Evolutionary conservation across 2,888 invertebrate species (phyloP).

Genomic region (Ormyrus pomaceus): DNA sequence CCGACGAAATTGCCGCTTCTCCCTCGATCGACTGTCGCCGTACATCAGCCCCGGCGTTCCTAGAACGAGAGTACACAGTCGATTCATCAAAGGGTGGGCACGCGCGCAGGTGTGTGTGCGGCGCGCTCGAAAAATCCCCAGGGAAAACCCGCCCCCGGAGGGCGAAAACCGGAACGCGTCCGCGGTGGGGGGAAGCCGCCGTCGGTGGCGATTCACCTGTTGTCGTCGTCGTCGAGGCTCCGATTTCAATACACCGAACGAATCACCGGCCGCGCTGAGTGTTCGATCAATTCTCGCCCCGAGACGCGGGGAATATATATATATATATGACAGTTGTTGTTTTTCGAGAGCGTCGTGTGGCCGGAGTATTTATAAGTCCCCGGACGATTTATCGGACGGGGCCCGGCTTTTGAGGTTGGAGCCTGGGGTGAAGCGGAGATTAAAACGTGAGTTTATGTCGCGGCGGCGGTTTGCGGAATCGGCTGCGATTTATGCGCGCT

Average conservation of each 20-base stretch:
- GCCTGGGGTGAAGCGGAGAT: no score
- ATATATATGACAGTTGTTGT: not conserved
- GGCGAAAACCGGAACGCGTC: not conserved
- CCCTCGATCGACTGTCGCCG: no score
- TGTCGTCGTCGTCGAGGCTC: conserved; percentile 15
- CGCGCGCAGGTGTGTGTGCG: not conserved
- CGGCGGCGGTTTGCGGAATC: no score
- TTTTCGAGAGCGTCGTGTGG: not conserved
- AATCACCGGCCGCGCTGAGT: not conserved
- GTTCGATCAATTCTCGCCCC: conserved; percentile 7
- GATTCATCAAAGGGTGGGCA: no score
- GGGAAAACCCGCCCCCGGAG: not conserved
- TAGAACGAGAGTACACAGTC: no score
- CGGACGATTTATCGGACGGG: no score
- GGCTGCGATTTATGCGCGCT: no score
- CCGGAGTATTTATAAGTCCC: no score
- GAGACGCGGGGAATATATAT: not conserved
- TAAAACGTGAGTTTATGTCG: no score
- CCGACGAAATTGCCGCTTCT: no score
- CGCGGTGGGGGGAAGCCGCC: conserved; percentile 29
- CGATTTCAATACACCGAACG: conserved; percentile 32
- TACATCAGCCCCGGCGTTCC: no score
- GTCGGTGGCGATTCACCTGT: conserved; percentile 23
- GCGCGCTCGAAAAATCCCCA: conserved; percentile 29
- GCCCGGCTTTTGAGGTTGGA: no score